A percentile compares a stretch with the other conserved stretches of the same genome.
phyloP scores from a whole-genome alignment of 2,113 vertebrate species.

The Ginglymostoma cirratum region DNA sequence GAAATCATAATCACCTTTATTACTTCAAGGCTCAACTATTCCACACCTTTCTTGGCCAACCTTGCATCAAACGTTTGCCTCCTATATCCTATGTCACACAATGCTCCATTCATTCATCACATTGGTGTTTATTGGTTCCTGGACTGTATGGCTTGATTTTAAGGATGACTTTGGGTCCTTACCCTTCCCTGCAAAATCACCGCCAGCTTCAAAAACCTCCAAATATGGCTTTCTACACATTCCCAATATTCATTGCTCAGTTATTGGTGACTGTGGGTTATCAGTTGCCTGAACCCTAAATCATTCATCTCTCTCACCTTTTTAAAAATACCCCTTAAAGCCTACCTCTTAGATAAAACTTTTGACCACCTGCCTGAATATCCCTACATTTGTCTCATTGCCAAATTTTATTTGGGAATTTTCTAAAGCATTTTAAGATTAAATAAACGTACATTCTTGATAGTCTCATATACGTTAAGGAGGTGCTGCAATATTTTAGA shows the following conservation, averaged over 20 bases:
- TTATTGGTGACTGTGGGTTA: background rate
- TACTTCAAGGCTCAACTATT: background rate
- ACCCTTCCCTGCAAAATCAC: background rate
- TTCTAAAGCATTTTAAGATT: background rate
- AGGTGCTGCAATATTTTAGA: background rate
- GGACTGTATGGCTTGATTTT: background rate
- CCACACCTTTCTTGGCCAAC: background rate
- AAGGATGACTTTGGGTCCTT: background rate
- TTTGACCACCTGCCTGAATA: background rate
- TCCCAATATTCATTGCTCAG: background rate
- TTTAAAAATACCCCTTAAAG: too few species aligned
- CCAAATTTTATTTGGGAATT: background rate
- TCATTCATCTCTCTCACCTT: background rate
- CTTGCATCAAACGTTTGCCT: background rate
- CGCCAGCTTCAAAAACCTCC: background rate
- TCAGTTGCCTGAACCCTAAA: background rate
- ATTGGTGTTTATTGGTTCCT: background rate
- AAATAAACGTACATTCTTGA: background rate
- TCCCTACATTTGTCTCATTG: background rate
- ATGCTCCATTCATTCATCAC: background rate
- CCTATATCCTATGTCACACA: background rate
- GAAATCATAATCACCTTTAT: background rate
- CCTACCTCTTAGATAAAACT: background rate
- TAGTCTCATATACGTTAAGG: background rate
- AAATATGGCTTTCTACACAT: background rate